Base-by-base conservation (phyloP, 2,113 vertebrate genomes). In the Corydoras maculifer region DNA sequence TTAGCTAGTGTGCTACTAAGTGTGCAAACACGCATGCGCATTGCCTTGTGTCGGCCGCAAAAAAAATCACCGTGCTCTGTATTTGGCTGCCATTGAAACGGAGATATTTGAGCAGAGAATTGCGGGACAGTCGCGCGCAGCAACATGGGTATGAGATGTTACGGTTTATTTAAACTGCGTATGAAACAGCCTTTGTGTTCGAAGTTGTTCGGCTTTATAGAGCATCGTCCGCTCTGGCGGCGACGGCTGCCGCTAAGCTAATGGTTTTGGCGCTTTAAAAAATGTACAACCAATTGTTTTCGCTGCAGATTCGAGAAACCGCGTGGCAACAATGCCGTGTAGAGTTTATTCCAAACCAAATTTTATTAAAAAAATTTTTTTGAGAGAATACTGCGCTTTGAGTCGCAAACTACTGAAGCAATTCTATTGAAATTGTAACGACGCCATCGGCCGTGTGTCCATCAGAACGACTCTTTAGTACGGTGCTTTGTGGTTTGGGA, bases 101-200 rank as follows among this genome's bases (percentile, higher is more conserved):
- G 14, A 29, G 25, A 6, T 32, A 7, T 31, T 31, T 48, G 5
- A 31, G n/a, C 12, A 50, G 55, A 60, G 60, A 60, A 9, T 30
- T 13, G 14, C 3, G 8, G 48, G 30, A 9, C 3, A 9, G 13
- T 29, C 10, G 14, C 9, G 3, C n/a, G 3, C 14, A 69, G 13
- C 68, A 69, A 30, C 57, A 69, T 69, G 68, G 68, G 68, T 69
- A 58, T 5, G 55, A 60, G 18, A 50, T 60, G 30, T 11, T 69
- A 0, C 9, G n/a, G 29, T 25, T 31, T 43, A 43, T 43, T 9
- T 10, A 10, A 60, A 12, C 3, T 25, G n/a, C n/a, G 14, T n/a
- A 12, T 11, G 8, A 43, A 43, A 43, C 4, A 0, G 1, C 18
- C 3, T 10, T 8, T 9, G n/a, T 25, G 11, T 1, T 9, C 4